Evolutionary conservation across 2,888 invertebrate genomes (phyloP).

Genomic region (Lepetodrilus schrolli): DNA sequence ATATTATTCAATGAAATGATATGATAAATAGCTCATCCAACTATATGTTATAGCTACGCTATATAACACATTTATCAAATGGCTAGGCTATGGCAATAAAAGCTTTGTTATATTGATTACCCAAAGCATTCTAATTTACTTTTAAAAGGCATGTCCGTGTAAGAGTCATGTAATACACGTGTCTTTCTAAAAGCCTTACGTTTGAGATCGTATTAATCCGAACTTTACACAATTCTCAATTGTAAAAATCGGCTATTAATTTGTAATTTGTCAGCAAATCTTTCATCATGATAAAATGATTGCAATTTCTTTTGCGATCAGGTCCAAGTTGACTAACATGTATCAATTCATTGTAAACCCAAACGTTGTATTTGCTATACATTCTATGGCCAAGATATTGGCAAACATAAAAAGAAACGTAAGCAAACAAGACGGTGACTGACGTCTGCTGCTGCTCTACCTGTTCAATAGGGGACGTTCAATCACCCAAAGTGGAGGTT

Average conservation of each 20-base stretch:
- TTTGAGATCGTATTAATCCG: too few relatives aligned
- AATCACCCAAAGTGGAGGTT: not conserved
- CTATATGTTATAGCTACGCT: too few relatives aligned
- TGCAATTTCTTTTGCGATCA: slow-evolving; percentile 28
- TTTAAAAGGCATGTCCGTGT: too few relatives aligned
- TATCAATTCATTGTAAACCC: slow-evolving; percentile 2
- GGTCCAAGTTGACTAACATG: slow-evolving; percentile 23
- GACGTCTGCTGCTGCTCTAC: slow-evolving; percentile 4
- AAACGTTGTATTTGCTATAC: slow-evolving; percentile 39
- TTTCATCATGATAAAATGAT: not conserved
- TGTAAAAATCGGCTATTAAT: slow-evolving; percentile 29
- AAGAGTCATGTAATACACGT: too few relatives aligned
- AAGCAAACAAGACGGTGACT: slow-evolving; percentile 23
- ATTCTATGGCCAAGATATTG: slow-evolving; percentile 41
- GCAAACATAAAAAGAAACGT: slow-evolving; percentile 37
- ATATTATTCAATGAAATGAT: too few relatives aligned
- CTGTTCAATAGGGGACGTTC: slow-evolving; percentile 4
- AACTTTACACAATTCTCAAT: slow-evolving; percentile 1
- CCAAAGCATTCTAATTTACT: too few relatives aligned
- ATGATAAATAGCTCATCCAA: too few relatives aligned
- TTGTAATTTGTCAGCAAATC: slow-evolving; percentile 34
- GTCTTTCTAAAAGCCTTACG: too few relatives aligned
- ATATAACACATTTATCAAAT: too few relatives aligned
- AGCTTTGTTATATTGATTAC: too few relatives aligned
- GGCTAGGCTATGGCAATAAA: too few relatives aligned